Evolutionary conservation across 2,888 invertebrate genomes (phyloP).

Genomic region (Brassicogethes aeneus): DNA sequence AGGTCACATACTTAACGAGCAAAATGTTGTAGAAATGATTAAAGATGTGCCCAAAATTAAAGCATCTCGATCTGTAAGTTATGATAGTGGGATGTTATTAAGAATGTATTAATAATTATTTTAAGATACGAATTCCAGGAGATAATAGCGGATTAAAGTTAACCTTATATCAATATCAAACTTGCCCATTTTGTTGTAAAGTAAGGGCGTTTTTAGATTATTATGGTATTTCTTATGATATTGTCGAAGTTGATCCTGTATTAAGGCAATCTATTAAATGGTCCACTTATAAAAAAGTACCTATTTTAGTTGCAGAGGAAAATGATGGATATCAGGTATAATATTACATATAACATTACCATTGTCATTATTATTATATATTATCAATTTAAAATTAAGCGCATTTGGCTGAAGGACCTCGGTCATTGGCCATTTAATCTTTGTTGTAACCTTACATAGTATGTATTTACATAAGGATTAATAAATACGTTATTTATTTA

Average conservation of each 20-base stretch:
- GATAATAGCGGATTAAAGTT: constrained; percentile 66
- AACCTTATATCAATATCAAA: constrained; percentile 91
- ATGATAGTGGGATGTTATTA: constrained; percentile 2
- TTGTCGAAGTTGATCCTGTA: constrained; percentile 97
- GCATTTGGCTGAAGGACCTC: too few relatives aligned
- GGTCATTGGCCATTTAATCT: too few relatives aligned
- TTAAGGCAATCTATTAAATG: constrained; percentile 84
- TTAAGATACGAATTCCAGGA: constrained; percentile 53
- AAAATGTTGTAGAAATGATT: constrained; percentile 33
- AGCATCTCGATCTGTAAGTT: constrained; percentile 43
- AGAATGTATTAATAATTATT: constrained; percentile 19
- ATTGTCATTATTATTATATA: background rate
- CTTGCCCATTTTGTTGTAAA: constrained; percentile 97
- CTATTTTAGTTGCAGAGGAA: constrained; percentile 72
- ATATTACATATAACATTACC: constrained; percentile 1
- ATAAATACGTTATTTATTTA: too few relatives aligned
- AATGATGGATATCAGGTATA: constrained; percentile 61
- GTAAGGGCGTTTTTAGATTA: constrained; percentile 85
- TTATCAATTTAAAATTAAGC: too few relatives aligned
- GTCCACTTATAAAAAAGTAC: constrained; percentile 92
- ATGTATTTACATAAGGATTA: too few relatives aligned
- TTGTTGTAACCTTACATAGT: too few relatives aligned
- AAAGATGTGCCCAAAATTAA: constrained; percentile 36
- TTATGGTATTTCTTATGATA: constrained; percentile 86
- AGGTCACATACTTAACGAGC: constrained; percentile 41